A percentile compares a stretch with the other conserved stretches of the same genome.
phyloP scores from a whole-genome alignment of 2,113 vertebrate species.

The Sitta europaea region DNA sequence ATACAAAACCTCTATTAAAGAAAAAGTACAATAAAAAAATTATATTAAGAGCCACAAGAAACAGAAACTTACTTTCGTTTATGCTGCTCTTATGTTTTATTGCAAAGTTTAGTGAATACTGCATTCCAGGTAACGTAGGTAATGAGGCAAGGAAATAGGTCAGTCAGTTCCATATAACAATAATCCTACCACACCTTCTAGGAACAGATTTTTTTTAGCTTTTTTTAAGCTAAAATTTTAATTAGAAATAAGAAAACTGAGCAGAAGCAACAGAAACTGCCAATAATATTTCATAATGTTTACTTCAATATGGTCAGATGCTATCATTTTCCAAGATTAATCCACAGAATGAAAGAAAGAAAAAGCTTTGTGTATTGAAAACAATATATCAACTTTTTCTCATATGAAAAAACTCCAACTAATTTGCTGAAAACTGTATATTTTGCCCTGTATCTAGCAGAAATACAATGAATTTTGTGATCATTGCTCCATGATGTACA shows the following conservation, averaged over 20 bases:
- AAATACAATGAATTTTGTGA: neutral
- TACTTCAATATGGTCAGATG: neutral
- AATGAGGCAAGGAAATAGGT: neutral
- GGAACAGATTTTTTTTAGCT: neutral
- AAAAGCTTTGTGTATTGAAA: neutral
- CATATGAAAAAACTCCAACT: neutral
- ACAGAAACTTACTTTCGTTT: neutral
- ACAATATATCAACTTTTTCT: neutral
- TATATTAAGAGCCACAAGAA: neutral
- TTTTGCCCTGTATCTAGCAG: neutral
- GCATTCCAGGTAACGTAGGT: neutral
- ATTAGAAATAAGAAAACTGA: neutral
- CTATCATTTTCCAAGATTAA: neutral
- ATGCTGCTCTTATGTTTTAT: rapidly evolving
- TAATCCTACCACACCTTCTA: neutral
- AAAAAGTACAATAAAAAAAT: neutral
- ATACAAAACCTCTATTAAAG: rapidly evolving
- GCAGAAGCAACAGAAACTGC: neutral
- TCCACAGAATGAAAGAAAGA: neutral
- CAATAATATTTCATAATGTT: neutral
- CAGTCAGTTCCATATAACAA: neutral
- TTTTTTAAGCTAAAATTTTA: neutral
- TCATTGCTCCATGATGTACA: neutral
- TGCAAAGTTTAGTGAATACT: neutral
- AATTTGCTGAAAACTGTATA: neutral